Evolutionary conservation across 2,797 vertebrate genomes (phyloP).

Genomic region (Sebastiscus tertius): DNA sequence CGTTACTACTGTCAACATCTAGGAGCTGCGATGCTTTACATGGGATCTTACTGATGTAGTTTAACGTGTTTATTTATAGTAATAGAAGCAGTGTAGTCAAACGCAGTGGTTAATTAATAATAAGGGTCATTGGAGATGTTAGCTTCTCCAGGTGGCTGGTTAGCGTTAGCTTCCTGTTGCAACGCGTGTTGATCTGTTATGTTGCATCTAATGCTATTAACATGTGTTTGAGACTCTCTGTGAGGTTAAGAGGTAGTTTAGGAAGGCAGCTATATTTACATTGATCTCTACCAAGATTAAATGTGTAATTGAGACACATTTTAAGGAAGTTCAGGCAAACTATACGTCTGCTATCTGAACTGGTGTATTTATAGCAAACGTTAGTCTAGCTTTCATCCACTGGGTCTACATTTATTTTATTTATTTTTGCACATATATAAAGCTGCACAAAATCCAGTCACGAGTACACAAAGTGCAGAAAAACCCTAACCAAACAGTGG

Average conservation of each 20-base stretch:
- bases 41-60: accelerated
- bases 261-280: accelerated
- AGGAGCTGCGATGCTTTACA: accelerated
- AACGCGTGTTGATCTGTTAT: conserved; percentile 31
- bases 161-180: conserved; percentile 52
- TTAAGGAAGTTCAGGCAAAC: background rate
- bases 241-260: accelerated
- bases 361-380: background rate
- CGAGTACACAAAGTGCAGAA: no score
- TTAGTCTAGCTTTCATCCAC: background rate
- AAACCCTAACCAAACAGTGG: no score
- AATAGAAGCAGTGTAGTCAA: accelerated
- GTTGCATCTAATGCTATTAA: accelerated
- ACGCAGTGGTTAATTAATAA: accelerated
- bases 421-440: no score
- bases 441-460: no score
- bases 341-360: background rate
- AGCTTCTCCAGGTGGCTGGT: conserved; percentile 21
- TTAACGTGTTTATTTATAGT: accelerated
- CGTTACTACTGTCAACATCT: background rate
- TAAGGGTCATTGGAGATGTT: background rate
- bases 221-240: accelerated
- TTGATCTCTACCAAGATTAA: accelerated
- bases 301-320: background rate
- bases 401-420: background rate